Conservation (phyloP, 2,888 invertebrate genomes). For the Thymelicus acteon region DNA sequence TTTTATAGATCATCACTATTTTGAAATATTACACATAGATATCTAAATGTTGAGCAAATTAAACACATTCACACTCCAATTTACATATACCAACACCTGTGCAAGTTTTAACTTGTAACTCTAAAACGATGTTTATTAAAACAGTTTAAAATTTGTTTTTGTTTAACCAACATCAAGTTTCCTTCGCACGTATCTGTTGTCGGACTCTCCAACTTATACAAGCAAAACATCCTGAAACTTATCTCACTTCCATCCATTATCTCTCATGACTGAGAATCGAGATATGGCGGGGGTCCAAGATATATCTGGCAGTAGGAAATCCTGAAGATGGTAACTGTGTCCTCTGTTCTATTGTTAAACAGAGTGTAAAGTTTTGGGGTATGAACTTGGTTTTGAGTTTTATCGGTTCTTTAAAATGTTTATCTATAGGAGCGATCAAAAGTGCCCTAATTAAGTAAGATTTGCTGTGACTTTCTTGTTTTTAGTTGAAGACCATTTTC, state of each 20-base stretch:
- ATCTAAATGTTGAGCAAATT: too few relatives aligned
- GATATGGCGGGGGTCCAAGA: conserved; percentile 34
- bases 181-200: not conserved
- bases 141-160: not conserved
- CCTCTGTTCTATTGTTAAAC: conserved; percentile 12
- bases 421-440: too few relatives aligned
- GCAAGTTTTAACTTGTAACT: too few relatives aligned
- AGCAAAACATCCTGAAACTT: conserved; percentile 30
- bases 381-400: not conserved
- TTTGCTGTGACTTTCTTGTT: too few relatives aligned
- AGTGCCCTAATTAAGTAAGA: too few relatives aligned
- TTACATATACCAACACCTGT: too few relatives aligned
- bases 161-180: not conserved
- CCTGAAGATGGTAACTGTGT: conserved; percentile 11
- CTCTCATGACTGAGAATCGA: conserved; percentile 33
- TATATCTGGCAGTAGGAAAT: conserved; percentile 27
- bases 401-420: too few relatives aligned
- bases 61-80: too few relatives aligned
- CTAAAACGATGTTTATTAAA: not conserved
- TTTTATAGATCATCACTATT: too few relatives aligned
- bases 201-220: conserved; percentile 7
- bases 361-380: not conserved
- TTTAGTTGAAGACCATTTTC: too few relatives aligned
- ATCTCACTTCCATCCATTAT: conserved; percentile 32
- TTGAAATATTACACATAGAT: too few relatives aligned